Conservation (phyloP, 2,888 invertebrate genomes). For the Phorcus lineatus region DNA sequence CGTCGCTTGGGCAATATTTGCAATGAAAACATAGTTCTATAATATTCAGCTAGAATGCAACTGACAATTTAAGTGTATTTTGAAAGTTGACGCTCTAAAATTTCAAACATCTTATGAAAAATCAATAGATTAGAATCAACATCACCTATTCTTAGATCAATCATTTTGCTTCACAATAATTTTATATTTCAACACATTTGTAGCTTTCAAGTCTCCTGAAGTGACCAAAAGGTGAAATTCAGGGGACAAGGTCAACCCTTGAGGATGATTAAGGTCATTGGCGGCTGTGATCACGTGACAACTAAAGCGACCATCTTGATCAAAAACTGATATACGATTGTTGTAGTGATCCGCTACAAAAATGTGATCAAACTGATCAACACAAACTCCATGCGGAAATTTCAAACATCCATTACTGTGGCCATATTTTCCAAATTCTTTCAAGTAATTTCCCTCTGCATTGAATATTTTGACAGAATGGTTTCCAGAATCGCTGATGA, state of each 20-base stretch:
- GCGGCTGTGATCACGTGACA: conserved; percentile 51
- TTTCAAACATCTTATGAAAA: too few relatives aligned
- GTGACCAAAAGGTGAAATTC: conserved; percentile 47
- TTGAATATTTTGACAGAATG: conserved; percentile 77
- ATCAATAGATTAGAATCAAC: too few relatives aligned
- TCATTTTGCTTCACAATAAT: too few relatives aligned
- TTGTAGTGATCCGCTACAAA: conserved; percentile 78
- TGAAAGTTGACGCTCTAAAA: too few relatives aligned
- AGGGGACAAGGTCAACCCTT: conserved; percentile 48
- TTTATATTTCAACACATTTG: too few relatives aligned
- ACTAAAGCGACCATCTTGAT: conserved; percentile 57
- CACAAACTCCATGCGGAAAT: conserved; percentile 77
- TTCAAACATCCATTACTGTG: conserved; percentile 76
- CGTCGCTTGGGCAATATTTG: too few relatives aligned
- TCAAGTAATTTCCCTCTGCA: conserved; percentile 74
- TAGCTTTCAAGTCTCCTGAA: conserved; percentile 54
- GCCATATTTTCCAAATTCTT: conserved; percentile 77
- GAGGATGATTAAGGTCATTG: conserved; percentile 51
- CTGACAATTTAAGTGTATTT: too few relatives aligned
- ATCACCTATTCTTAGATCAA: too few relatives aligned
- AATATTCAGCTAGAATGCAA: too few relatives aligned
- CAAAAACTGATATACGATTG: conserved; percentile 61
- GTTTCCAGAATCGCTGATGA: conserved; percentile 77
- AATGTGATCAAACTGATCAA: conserved; percentile 76
- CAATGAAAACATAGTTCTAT: too few relatives aligned